These are phyloP conservation scores for Microctenopoma lineatum DNA, from an alignment of 2,797 vertebrate genomes.

Conservation along the genomic window DNA sequence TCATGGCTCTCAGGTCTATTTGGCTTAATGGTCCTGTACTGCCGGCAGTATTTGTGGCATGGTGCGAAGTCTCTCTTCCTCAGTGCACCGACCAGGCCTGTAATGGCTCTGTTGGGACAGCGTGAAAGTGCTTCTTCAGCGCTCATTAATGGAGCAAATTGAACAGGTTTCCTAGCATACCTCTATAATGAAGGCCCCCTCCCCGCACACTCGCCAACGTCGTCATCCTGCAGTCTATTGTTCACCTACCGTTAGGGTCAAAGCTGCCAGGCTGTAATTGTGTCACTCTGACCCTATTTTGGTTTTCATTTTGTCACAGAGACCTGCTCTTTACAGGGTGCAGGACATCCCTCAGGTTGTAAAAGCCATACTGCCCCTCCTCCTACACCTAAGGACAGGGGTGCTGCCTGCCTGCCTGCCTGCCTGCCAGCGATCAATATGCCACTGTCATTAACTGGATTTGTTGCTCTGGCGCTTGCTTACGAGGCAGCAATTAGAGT, in stretches of 20 bases:
- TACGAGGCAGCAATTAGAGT: conserved; percentile 85
- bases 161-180: conserved; percentile 78
- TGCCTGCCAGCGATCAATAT: conserved; percentile 81
- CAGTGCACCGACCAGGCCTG: conserved; percentile 47
- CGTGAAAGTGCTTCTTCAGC: conserved; percentile 86
- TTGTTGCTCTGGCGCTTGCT: conserved; percentile 82
- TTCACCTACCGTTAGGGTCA: conserved; percentile 76
- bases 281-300: conserved; percentile 81
- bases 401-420: conserved; percentile 59
- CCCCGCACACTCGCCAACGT: conserved; percentile 21
- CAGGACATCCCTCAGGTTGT: conserved; percentile 77
- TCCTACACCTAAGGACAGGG: conserved; percentile 72
- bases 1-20: conserved; percentile 70
- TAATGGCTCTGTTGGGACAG: conserved; percentile 84
- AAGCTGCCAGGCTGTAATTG: conserved; percentile 78
- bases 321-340: conserved; percentile 82
- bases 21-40: conserved; percentile 67
- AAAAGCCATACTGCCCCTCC: conserved; percentile 71
- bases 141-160: conserved; percentile 86
- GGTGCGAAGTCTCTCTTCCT: conserved; percentile 61
- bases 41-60: conserved; percentile 61
- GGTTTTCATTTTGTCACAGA: conserved; percentile 84
- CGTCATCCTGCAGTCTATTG: conserved; percentile 69
- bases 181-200: conserved; percentile 78
- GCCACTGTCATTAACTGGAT: conserved; percentile 83